Evolutionary conservation across 2,888 invertebrate genomes (phyloP), one percentile per base, ranked within the genome.

Genomic region (Stegophylla sp.): DNA sequence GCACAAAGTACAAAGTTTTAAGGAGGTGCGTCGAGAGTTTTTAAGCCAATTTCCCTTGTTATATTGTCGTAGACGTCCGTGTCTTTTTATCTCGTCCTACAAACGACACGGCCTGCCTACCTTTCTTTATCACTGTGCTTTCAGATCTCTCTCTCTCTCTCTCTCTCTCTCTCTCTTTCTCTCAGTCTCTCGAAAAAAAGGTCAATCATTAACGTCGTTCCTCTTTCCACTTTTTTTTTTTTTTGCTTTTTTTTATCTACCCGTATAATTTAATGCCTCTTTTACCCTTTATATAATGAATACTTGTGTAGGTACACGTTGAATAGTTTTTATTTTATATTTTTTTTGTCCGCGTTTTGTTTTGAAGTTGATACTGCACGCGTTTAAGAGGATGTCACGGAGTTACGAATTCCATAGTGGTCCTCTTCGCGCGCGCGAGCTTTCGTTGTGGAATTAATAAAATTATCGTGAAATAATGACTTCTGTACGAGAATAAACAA

Each of bases 1-100:
- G n/a, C n/a, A n/a, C n/a, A n/a, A 28, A 61, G 23, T 20, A 67
- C 69, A 69, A 69, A 69, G 71, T 71, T 71, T 69, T 69, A n/a
- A 69, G 69, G 51, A 61, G 69, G 28, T 51, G 48, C 28, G 51
- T 69, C 51, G 53, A 71, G 71, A 71, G 34, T 71, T 71, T 71
- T 53, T 41, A 71, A 71, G 71, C 53, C 34, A 71, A 71, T 71
- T 71, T 41, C 34, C 53, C 53, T 20, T 53, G 53, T 71, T 53
- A 34, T 71, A 53, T 10, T 15, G 23, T 26, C 12, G 28, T 51
- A 51, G 28, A 26, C 28, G 28, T 72, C 23, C 15, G n/a, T 53
- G 20, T 41, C 20, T 71, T 71, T 71, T 71, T 71, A 71, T 71
- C 71, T 71, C 20, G 71, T 41, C 34, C 69, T n/a, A n/a, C n/a